A percentile compares a stretch with the other conserved stretches of the same genome.
These are phyloP conservation scores for Onychomys leucogaster DNA, from an alignment of 2,797 vertebrate genomes.

Conservation along the genomic window DNA sequence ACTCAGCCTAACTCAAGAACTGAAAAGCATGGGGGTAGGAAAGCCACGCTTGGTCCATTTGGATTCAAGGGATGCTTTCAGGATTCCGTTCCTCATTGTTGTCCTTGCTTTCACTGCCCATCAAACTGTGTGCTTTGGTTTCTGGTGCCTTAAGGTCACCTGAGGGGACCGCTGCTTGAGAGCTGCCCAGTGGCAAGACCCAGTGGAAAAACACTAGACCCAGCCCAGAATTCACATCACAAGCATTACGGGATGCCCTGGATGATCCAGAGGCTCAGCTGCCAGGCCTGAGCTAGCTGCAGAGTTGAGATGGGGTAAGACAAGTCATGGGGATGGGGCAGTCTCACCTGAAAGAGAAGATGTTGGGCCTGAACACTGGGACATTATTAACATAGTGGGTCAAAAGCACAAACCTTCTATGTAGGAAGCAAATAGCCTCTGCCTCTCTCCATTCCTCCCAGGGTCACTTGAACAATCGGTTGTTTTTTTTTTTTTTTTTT, in stretches of 20 bases:
- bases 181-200: not conserved
- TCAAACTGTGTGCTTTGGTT: not conserved
- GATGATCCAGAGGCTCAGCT: not conserved
- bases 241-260: not conserved
- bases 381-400: not conserved
- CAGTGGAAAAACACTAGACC: not conserved
- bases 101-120: not conserved
- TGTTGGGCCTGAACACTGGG: not conserved
- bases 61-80: constrained; percentile 20
- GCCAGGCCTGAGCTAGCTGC: not conserved
- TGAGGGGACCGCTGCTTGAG: not conserved
- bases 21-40: constrained; percentile 42
- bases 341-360: not conserved
- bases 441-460: not conserved
- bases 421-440: not conserved
- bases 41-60: constrained; percentile 56
- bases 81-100: not conserved
- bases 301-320: not conserved
- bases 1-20: constrained; percentile 1
- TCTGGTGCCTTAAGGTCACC: not conserved
- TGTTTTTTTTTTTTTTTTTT: not conserved
- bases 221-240: not conserved
- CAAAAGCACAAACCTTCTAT: not conserved
- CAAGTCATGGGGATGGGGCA: not conserved
- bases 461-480: not conserved